Conservation (phyloP, 2,888 invertebrate genomes). For the Meandrusa payeni region DNA sequence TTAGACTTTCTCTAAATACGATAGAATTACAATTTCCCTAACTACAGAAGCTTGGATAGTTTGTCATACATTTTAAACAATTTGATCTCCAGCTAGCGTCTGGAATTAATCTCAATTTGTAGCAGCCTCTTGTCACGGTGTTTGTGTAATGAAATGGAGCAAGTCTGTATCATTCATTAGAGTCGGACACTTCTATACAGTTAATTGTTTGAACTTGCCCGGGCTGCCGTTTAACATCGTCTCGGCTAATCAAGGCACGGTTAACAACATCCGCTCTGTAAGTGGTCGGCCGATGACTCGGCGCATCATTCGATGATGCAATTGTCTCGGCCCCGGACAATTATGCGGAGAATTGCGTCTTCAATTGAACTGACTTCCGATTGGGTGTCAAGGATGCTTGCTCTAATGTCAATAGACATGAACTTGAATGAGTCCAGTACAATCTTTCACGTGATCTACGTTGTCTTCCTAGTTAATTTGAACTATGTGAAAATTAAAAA, state of each 20-base stretch:
- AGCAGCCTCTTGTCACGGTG: conserved; percentile 72
- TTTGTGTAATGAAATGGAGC: conserved; percentile 75
- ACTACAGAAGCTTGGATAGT: background rate
- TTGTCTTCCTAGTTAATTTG: no score
- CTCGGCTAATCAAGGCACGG: conserved; percentile 75
- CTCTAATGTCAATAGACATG: conserved; percentile 51
- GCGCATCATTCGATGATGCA: conserved; percentile 66
- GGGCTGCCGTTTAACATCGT: conserved; percentile 73
- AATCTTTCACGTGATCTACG: background rate
- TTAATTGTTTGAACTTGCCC: conserved; percentile 79
- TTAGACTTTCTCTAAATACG: background rate
- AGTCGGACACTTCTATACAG: conserved; percentile 78
- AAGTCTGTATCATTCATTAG: conserved; percentile 76
- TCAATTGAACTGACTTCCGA: conserved; percentile 68
- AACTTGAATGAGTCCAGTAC: conserved; percentile 28
- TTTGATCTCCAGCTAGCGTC: conserved; percentile 26
- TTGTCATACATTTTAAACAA: conserved; percentile 10
- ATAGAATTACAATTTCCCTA: conserved; percentile 6
- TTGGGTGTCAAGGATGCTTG: conserved; percentile 67
- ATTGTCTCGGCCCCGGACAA: conserved; percentile 54
- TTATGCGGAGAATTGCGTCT: conserved; percentile 51
- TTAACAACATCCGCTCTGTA: conserved; percentile 76
- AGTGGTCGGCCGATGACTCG: conserved; percentile 75
- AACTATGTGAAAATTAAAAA: no score
- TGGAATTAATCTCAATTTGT: conserved; percentile 78